A percentile compares a stretch with the other conserved stretches of the same genome.
Conservation (phyloP, 2,888 invertebrate genomes). For the Tanytarsus gracilentus region DNA sequence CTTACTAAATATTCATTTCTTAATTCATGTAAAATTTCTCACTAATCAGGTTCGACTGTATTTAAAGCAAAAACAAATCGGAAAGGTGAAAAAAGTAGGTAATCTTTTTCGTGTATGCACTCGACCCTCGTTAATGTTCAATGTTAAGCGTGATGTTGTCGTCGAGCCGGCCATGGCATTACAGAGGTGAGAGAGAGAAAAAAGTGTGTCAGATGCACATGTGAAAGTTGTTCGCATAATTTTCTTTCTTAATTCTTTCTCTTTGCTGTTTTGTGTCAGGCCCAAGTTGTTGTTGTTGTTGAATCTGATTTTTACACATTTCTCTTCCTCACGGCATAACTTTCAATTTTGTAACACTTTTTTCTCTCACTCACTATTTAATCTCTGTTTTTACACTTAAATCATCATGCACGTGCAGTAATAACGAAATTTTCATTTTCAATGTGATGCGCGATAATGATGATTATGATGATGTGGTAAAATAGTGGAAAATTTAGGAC, state of each 20-base stretch:
- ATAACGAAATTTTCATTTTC: too few relatives aligned
- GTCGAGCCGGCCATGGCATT: slow-evolving; percentile 5
- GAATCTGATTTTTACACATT: neutral
- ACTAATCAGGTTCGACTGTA: too few relatives aligned
- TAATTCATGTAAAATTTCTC: too few relatives aligned
- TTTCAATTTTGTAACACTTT: slow-evolving; percentile 19
- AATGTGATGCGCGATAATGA: too few relatives aligned
- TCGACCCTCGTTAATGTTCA: slow-evolving; percentile 7
- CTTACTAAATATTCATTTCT: too few relatives aligned
- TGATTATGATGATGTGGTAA: too few relatives aligned
- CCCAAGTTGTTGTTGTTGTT: neutral
- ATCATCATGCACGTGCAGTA: too few relatives aligned
- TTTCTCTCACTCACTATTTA: too few relatives aligned
- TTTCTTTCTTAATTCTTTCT: slow-evolving; percentile 15
- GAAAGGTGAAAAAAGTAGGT: slow-evolving; percentile 14
- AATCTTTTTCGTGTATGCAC: slow-evolving; percentile 4
- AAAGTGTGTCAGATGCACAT: slow-evolving; percentile 26
- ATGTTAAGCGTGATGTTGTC: too few relatives aligned
- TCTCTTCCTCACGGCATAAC: neutral
- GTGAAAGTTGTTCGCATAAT: slow-evolving; percentile 28
- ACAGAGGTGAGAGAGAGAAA: neutral
- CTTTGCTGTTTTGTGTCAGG: neutral
- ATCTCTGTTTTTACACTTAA: too few relatives aligned
- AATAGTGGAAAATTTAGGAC: too few relatives aligned
- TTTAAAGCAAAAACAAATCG: too few relatives aligned